phyloP scores from a whole-genome alignment of 92 coral and sea anemone genomes.

The Palythoa caribaeorum region DNA sequence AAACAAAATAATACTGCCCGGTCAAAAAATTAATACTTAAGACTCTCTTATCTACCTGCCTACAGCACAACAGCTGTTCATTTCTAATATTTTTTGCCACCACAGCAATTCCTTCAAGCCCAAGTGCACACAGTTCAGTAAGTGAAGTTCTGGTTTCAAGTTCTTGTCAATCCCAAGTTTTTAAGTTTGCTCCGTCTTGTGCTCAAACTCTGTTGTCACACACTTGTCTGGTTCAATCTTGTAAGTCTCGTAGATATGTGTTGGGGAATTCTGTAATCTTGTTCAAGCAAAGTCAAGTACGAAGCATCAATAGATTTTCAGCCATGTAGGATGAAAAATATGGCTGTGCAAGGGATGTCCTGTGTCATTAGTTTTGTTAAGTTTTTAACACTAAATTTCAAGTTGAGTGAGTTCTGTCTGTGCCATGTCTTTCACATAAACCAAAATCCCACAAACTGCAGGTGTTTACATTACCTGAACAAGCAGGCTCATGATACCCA shows the following conservation, averaged over 20 bases:
- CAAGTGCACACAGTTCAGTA: conserved; percentile 30
- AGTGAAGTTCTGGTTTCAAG: conserved; percentile 34
- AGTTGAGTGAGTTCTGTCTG: conserved; percentile 44
- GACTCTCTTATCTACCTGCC: neutral
- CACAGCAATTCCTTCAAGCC: conserved; percentile 32
- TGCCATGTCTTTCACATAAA: conserved; percentile 44
- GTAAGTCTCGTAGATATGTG: conserved; percentile 38
- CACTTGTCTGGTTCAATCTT: conserved; percentile 35
- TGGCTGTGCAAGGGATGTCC: conserved; percentile 53
- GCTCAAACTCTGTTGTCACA: conserved; percentile 42
- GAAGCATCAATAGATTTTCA: conserved; percentile 21
- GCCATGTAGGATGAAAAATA: conserved; percentile 14
- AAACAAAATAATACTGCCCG: neutral
- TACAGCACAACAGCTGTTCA: neutral
- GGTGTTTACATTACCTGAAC: conserved; percentile 48
- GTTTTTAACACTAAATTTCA: conserved; percentile 16
- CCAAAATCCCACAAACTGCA: conserved; percentile 39
- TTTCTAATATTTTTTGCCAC: neutral
- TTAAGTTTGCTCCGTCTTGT: conserved; percentile 25
- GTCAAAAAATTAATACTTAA: neutral
- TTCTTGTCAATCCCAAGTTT: conserved; percentile 40
- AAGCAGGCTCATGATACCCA: neutral
- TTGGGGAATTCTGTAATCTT: conserved; percentile 36
- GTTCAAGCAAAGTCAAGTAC: conserved; percentile 41
- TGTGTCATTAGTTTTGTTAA: conserved; percentile 32